phyloP scores from a whole-genome alignment of 2,797 vertebrate species.

The Linurgus olivaceus region DNA sequence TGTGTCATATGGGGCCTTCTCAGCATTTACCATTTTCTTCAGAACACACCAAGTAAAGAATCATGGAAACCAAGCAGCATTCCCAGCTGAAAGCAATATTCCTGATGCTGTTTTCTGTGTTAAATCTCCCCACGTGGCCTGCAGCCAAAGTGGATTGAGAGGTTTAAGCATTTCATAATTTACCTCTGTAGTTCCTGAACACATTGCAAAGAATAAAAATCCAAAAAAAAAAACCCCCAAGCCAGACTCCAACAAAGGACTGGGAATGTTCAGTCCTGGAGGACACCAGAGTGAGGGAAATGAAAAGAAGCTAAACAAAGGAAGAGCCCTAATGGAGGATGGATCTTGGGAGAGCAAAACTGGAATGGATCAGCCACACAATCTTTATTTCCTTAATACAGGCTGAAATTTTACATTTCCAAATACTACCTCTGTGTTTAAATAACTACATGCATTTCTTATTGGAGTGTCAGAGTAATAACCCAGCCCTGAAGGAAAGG shows the following conservation, averaged over 20 bases:
- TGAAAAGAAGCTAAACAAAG: slow-evolving; percentile 21
- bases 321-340: neutral
- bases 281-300: neutral
- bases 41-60: neutral
- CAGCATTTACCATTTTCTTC: neutral
- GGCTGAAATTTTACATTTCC: neutral
- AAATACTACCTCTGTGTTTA: neutral
- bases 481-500: neutral
- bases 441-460: neutral
- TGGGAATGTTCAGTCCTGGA: neutral
- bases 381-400: neutral
- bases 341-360: neutral
- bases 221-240: neutral
- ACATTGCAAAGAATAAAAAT: neutral
- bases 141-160: slow-evolving; percentile 38
- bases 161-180: slow-evolving; percentile 47
- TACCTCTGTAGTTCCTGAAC: neutral
- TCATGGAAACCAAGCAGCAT: neutral
- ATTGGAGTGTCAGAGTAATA: neutral
- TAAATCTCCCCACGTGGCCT: neutral
- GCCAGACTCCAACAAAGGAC: neutral
- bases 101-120: neutral
- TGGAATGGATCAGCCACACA: neutral
- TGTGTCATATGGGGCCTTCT: neutral
- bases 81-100: slow-evolving; percentile 28